Evolutionary conservation across 2,113 vertebrate species (phyloP).

Genomic region (Coracopsis vasa): DNA sequence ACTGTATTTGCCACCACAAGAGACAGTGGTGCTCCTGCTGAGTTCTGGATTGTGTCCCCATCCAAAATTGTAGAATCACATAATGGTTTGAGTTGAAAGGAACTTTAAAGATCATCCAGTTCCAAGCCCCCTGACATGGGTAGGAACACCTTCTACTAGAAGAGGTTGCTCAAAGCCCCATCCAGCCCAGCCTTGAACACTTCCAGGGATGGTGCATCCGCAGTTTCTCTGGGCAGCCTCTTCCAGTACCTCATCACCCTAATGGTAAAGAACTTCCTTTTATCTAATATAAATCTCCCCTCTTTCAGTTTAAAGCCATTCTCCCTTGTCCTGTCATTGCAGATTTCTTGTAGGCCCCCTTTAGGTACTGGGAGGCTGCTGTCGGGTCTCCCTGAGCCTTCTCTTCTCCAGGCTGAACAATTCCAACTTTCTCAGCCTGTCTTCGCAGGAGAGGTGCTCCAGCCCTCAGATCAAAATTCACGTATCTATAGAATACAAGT

Average conservation of each 20-base stretch:
- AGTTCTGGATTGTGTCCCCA: background rate
- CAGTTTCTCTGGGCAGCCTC: background rate
- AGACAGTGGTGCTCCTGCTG: background rate
- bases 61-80: background rate
- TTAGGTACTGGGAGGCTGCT: background rate
- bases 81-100: background rate
- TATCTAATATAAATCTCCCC: background rate
- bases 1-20: background rate
- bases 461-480: background rate
- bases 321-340: background rate
- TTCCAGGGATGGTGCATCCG: background rate
- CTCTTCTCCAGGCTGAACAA: background rate
- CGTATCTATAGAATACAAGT: background rate
- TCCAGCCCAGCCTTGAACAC: background rate
- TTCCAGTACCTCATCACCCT: background rate
- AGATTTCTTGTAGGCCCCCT: background rate
- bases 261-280: background rate
- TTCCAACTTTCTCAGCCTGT: background rate
- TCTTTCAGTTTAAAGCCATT: background rate
- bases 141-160: too few relatives aligned
- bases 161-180: background rate
- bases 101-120: background rate
- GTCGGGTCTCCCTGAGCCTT: background rate
- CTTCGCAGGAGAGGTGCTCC: background rate
- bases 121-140: background rate